Evolutionary conservation across 2,797 vertebrate species (phyloP), one percentile per base, ranked within the genome.

Genomic region (Anableps anableps): DNA sequence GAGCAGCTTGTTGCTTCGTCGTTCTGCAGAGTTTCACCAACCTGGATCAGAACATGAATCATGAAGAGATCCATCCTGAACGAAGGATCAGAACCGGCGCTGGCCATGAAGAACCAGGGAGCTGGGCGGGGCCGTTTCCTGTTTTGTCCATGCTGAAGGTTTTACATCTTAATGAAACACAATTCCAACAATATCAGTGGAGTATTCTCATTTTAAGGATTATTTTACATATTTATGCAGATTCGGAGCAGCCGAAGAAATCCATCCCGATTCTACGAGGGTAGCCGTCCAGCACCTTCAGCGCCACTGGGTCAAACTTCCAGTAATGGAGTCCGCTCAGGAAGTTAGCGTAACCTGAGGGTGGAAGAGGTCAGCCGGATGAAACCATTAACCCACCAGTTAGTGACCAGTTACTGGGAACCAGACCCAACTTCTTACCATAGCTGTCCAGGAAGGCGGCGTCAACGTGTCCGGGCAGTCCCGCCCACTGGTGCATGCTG

Each of bases 231-330:
- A 76, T 83, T 84, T 71, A 51, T 2, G 77, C 11, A 29, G 72
- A 71, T 29, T 75, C 66, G 29, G 87, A 80, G 60, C 90, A 93
- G 68, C 89, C 86, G 47, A 93, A 93, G 83, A 91, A 93, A 84
- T 97, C 97, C 13, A 91, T 91, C 76, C 96, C 96, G 51, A 97
- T 93, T 43, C 88, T 94, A 53, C 96, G 96, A 3, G 97, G 97
- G 84, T 96, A 97, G 21, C 96, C 96, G 31, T 97, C 95, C 50
- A 97, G 79, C 81, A 96, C 95, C 74, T 95, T 96, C 83, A 96
- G 83, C 17, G 93, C 93, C 74, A 95, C 91, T 0, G 97, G 96
- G 62, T 98, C 97, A 7, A 97, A 96, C 92, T 97, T 97, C 97
- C 97, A 98, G 83, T 97, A 97, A 60, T 95, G 89, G 74, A 9